Evolutionary conservation across 2,797 vertebrate genomes (phyloP), one percentile per base, ranked within the genome.

Genomic region (Brachymystax lenok): DNA sequence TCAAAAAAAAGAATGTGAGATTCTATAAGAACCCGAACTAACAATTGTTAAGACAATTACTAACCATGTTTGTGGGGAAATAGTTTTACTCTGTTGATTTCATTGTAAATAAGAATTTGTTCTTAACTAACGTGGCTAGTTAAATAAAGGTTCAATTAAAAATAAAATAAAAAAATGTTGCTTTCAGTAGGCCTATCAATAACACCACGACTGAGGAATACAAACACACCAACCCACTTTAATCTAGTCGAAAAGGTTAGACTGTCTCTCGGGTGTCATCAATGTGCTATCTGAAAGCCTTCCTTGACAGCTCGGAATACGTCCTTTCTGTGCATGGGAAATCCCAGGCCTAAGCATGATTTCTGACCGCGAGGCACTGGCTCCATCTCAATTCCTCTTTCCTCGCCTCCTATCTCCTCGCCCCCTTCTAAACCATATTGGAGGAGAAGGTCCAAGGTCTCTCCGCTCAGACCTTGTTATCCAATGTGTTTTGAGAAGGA

Each of bases 191-290:
- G n/a, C 56, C 10, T 21, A 63, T 21, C 59, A 63, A 10, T 12
- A 13, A 21, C 59, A 63, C 8, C 21, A 67, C 28, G 13, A 6
- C 30, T 30, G 66, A 33, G 30, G 13, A 30, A 19, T 69, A 69
- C 46, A 63, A 17, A 46, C 7, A 17, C 67, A 69, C 28, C 28
- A 19, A 33, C 30, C 68, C 19, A 46, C 68, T 69, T 61, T 46
- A 17, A 74, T 35, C 27, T 64, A 63, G 30, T 28, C 21, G 35
- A 35, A 74, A 74, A 74, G 59, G 73, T 74, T 64, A 74, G 21
- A 3, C n/a, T 17, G 72, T 63, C 72, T 74, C 30, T 8, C 5
- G 56, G 72, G 14, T 27, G 28, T 72, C 52, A 19, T 67, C 64
- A 67, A 33, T 24, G 64, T 28, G 64, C 21, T 16, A 40, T 69